These are phyloP conservation scores for Atopsyche davidsoni DNA, from an alignment of 1,140 invertebrate species.

Conservation along the genomic window DNA sequence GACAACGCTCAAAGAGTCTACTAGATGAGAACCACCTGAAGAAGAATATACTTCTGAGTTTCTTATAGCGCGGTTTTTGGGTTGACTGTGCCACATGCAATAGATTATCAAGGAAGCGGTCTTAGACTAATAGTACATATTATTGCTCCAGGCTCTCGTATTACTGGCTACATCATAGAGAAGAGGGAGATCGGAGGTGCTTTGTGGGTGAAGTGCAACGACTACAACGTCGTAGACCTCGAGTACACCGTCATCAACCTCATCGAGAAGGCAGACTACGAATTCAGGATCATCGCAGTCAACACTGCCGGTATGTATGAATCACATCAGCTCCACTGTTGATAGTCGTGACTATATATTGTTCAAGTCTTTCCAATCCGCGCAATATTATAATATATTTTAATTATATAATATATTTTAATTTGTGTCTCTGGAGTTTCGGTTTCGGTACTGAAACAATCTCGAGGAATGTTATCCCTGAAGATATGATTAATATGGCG, in stretches of 20 bases:
- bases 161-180: conserved; percentile 88
- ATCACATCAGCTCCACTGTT: too few relatives aligned
- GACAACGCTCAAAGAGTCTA: too few relatives aligned
- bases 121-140: too few relatives aligned
- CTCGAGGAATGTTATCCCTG: too few relatives aligned
- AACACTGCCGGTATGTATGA: conserved; percentile 59
- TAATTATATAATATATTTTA: not conserved
- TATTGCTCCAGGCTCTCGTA: conserved; percentile 51
- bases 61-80: too few relatives aligned
- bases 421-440: not conserved
- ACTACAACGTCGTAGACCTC: conserved; percentile 78
- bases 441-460: too few relatives aligned
- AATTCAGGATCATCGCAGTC: conserved; percentile 85
- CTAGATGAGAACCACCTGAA: too few relatives aligned
- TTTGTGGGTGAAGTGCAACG: conserved; percentile 79
- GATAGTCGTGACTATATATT: too few relatives aligned
- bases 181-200: conserved; percentile 79
- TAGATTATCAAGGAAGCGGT: too few relatives aligned
- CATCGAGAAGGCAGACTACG: conserved; percentile 81
- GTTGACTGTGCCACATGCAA: too few relatives aligned
- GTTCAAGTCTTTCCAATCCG: not conserved
- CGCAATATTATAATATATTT: not conserved
- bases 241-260: conserved; percentile 76
- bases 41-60: too few relatives aligned
- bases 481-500: too few relatives aligned